Percentiles rank a stretch among this genome's conserved stretches.
Conservation (phyloP, 2,888 invertebrate genomes). For the Pyrocoelia pectoralis region DNA sequence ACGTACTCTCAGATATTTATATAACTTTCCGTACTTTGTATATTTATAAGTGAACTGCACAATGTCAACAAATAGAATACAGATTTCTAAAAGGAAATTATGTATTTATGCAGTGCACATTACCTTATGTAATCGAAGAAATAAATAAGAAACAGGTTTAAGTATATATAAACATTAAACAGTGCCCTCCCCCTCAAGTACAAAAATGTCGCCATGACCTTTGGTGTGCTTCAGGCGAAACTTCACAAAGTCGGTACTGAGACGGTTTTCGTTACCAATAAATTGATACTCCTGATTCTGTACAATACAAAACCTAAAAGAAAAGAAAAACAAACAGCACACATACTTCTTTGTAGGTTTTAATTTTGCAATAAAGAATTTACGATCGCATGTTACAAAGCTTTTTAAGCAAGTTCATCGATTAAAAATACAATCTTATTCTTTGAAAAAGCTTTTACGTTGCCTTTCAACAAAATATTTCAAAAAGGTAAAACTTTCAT, state of each 20-base stretch:
- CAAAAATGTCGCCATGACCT: too few relatives aligned
- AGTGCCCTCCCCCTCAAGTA: too few relatives aligned
- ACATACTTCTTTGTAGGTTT: background rate
- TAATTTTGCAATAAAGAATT: background rate
- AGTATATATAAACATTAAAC: too few relatives aligned
- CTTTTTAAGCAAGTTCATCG: background rate
- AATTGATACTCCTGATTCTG: too few relatives aligned
- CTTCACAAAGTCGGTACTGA: too few relatives aligned
- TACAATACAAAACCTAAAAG: too few relatives aligned
- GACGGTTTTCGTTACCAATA: too few relatives aligned
- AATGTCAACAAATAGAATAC: background rate
- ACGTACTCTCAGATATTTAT: slow-evolving; percentile 7
- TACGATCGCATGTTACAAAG: background rate
- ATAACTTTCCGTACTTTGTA: slow-evolving; percentile 3
- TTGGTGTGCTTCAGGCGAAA: too few relatives aligned
- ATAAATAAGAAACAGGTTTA: too few relatives aligned
- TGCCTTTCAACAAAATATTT: background rate
- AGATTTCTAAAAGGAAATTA: background rate
- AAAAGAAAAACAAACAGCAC: too few relatives aligned
- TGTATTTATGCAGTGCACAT: background rate
- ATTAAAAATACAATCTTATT: background rate
- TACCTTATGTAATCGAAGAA: background rate
- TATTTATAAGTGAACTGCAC: background rate
- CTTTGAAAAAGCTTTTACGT: background rate
- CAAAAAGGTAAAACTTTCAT: slow-evolving; percentile 2